Conservation (phyloP, 2,888 invertebrate species). For the Homarus gammarus region DNA sequence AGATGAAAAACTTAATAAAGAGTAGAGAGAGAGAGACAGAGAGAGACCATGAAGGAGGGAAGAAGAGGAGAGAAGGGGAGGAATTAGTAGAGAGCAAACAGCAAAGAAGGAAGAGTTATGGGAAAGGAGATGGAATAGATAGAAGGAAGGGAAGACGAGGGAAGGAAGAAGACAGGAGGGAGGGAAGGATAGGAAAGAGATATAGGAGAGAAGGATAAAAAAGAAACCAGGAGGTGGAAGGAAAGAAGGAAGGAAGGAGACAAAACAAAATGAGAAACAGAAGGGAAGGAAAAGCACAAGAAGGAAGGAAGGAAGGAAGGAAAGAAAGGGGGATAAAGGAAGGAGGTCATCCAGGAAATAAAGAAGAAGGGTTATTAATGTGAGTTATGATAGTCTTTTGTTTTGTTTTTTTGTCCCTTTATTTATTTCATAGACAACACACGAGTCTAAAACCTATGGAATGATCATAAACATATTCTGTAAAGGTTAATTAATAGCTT, state of each 20-base stretch:
- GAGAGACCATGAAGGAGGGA: not conserved
- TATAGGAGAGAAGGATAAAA: not conserved
- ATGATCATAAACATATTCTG: not conserved
- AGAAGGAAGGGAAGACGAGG: not conserved
- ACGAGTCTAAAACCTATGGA: not conserved
- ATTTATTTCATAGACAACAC: not conserved
- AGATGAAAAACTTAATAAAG: constrained; percentile 3
- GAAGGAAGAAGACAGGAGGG: not conserved
- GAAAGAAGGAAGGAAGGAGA: too few relatives aligned
- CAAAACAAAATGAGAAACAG: not conserved
- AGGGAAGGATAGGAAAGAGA: not conserved
- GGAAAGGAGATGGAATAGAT: not conserved
- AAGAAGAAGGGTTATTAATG: not conserved
- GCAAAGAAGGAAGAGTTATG: not conserved
- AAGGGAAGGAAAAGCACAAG: not conserved
- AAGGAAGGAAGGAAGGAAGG: not conserved
- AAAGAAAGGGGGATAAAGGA: not conserved
- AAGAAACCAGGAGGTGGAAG: not conserved
- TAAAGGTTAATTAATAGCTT: not conserved
- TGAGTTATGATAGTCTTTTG: not conserved
- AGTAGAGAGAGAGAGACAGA: not conserved
- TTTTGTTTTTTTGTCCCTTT: not conserved
- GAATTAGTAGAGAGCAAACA: not conserved
- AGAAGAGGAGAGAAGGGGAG: not conserved
- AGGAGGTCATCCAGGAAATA: not conserved